Base-by-base conservation (phyloP, 2,113 vertebrate genomes). In the Pluvialis apricaria region DNA sequence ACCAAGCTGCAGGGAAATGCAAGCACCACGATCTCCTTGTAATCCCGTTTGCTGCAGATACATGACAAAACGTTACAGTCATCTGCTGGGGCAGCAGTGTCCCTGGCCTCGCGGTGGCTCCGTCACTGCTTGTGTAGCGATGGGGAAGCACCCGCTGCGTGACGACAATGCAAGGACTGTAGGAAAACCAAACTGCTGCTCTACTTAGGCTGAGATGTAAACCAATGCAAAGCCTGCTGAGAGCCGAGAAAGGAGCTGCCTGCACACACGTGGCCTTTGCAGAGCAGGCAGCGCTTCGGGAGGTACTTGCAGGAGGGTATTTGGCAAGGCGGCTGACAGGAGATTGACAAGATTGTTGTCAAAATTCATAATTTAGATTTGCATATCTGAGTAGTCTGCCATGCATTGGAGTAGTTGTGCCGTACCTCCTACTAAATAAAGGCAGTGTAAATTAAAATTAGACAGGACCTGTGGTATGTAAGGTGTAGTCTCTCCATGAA, bases 231-330 rank as follows among this genome's bases (percentile, higher is more conserved):
- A 32, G 40, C 18, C 52, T n/a, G 51, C 34, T 61, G 76, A 32
- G 44, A 32, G 42, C 57, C 18, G 52, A 19, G 42, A 5, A 31
- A 13, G 71, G 32, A 68, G 71, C 80, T 80, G 76, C 40, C 19
- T 31, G 58, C 15, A 4, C 25, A 5, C 0, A 0, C 0, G 3
- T 5, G 4, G 25, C 44, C 65, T 36, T 31, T 4, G 9, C 45
- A 11, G 52, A 47, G 52, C n/a, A 6, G 62, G 61, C 29, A 21
- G 40, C 1, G 1, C 49, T 44, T 47, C 19, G 18, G 38, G 44
- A 26, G 17, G 2, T 49, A 6, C 16, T 52, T 81, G 58, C 34
- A 38, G 71, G 80, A 57, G 47, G 42, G 28, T 11, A 1, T 38
- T 80, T 86, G 66, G 38, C 19, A 38, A 20, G 34, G 70, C 0